Conservation (phyloP, 2,888 invertebrate species). For the Nomada lathburiana region DNA sequence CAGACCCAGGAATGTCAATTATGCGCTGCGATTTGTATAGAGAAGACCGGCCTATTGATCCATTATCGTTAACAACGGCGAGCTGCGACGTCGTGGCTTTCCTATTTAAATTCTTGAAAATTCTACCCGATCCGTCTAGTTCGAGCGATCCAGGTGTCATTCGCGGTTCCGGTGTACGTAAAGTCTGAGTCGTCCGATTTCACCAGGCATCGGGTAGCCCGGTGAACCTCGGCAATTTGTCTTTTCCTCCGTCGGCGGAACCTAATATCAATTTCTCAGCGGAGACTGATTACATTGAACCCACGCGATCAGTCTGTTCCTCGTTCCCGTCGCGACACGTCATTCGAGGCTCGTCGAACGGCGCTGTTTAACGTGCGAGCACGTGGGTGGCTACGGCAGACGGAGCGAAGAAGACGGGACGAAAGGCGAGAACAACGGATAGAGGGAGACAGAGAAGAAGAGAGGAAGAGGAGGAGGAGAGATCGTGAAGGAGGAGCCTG, state of each 20-base stretch:
- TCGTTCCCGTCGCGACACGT: constrained; percentile 56
- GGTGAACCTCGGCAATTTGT: constrained; percentile 23
- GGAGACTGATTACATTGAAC: constrained; percentile 54
- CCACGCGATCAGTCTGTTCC: constrained; percentile 53
- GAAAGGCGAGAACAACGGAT: not conserved
- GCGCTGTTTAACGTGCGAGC: constrained; percentile 61
- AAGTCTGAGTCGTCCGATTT: no score
- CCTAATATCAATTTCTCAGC: constrained; percentile 57
- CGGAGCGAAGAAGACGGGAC: constrained; percentile 27
- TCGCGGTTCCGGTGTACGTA: no score
- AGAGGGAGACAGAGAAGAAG: not conserved
- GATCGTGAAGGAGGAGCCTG: constrained; percentile 24
- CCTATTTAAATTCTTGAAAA: no score
- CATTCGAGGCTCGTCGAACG: constrained; percentile 56
- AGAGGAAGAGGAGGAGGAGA: constrained; percentile 4
- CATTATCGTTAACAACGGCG: no score
- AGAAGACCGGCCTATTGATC: no score
- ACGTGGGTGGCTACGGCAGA: constrained; percentile 64
- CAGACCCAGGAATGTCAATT: not conserved
- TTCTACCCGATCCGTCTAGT: no score
- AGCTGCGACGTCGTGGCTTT: no score
- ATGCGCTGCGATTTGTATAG: no score
- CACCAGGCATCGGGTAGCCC: no score
- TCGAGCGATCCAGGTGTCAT: no score
- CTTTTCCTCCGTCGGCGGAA: constrained; percentile 39